Base-by-base conservation (phyloP, 2,113 vertebrate species). In the Xiphophorus couchianus region DNA sequence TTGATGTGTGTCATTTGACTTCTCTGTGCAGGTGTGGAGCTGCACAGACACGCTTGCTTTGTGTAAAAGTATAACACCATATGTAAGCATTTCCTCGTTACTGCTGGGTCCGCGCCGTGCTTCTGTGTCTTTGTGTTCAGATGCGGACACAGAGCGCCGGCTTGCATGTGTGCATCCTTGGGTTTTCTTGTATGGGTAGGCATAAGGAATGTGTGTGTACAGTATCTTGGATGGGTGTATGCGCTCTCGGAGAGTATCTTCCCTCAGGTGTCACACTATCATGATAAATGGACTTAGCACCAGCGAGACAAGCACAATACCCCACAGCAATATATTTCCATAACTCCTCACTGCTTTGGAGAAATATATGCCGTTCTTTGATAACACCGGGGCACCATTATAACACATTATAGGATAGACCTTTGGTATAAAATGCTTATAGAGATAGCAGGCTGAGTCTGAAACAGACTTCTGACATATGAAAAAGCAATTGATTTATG, bases 301-400 rank as follows among this genome's bases (percentile, higher is more conserved):
- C 71, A 19, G 80, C 70, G 84, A 93, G 86, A 91, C 83, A 88
- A 86, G 86, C 88, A 91, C 90, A 92, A 91, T 88, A 80, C 82
- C 91, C 89, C 82, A 83, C 71, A 89, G 92, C 88, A 89, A 89
- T 90, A 87, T 88, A 92, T 93, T 92, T 90, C 89, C 90, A 91
- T 93, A 91, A 90, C 84, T 90, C 71, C 67, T 85, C 72, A 60
- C 84, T 82, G 78, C 87, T 88, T 86, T 86, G 78, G 80, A 91
- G 81, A 84, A 89, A 90, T 90, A 84, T 89, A 86, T 89, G 85
- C 82, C 78, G 72, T 78, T 86, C 69, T 78, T 85, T 87, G 87
- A 92, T 90, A 89, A 86, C 86, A 91, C 64, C 2, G 74, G 82
- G 85, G 82, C 80, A 83, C 77, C 84, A 89, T 89, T 90, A 90